Conservation (phyloP, 2,888 invertebrate genomes). For the Cantharis nigra region DNA sequence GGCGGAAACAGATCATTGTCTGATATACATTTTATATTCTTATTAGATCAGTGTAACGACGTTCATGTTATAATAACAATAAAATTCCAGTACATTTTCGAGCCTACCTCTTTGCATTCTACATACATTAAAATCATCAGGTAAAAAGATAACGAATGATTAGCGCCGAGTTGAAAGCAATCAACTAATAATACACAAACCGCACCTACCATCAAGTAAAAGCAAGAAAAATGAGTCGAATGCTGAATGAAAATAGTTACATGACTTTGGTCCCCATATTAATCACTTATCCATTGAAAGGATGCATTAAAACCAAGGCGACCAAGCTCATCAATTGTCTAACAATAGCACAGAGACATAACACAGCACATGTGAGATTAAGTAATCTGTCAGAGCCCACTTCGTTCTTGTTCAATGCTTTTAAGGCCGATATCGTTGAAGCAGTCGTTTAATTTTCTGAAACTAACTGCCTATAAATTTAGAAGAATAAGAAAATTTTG, state of each 20-base stretch:
- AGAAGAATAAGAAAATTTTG: neutral
- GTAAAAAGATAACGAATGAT: neutral
- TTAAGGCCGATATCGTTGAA: conserved; percentile 21
- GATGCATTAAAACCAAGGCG: conserved; percentile 47
- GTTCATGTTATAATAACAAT: conserved; percentile 25
- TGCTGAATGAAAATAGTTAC: conserved; percentile 25
- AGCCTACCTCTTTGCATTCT: neutral
- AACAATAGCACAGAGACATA: conserved; percentile 46
- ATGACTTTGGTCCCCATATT: conserved; percentile 35
- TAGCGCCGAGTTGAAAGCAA: neutral
- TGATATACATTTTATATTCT: conserved; percentile 41
- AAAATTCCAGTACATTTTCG: conserved; percentile 10
- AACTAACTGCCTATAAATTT: neutral
- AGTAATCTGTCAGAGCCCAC: conserved; percentile 40
- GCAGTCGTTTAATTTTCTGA: conserved; percentile 17
- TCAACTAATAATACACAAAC: neutral
- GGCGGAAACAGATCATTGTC: conserved; percentile 52
- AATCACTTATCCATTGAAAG: conserved; percentile 48
- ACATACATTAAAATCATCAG: neutral
- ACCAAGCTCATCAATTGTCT: conserved; percentile 48
- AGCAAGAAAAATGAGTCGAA: conserved; percentile 33
- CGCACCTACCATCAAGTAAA: conserved; percentile 20
- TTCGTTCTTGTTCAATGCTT: conserved; percentile 28
- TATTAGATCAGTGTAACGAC: conserved; percentile 30
- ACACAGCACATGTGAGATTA: conserved; percentile 44